phyloP scores from a whole-genome alignment of 2,113 vertebrate genomes.

The Percina caprodes region DNA sequence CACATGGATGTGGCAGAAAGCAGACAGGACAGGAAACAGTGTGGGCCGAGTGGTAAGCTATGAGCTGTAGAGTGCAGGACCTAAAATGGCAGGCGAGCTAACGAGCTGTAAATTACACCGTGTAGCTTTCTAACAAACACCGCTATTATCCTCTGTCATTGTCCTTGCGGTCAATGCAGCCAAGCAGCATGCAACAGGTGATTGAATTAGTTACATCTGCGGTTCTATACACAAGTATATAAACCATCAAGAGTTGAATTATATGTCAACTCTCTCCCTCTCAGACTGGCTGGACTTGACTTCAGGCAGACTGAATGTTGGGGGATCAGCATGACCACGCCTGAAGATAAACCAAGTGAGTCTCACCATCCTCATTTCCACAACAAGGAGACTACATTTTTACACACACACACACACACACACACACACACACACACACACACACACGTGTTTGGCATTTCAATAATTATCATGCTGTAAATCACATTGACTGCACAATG shows the following conservation, averaged over 20 bases:
- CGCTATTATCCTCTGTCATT: neutral
- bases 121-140: neutral
- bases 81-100: neutral
- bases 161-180: neutral
- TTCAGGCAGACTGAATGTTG: neutral
- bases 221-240: neutral
- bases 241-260: neutral
- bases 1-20: neutral
- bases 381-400: neutral
- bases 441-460: conserved; percentile 28
- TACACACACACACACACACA: no score
- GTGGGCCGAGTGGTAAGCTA: neutral
- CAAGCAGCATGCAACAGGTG: conserved; percentile 3
- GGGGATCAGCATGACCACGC: neutral
- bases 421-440: neutral
- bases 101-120: neutral
- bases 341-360: neutral
- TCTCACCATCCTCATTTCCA: conserved; percentile 1
- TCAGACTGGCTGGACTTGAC: neutral
- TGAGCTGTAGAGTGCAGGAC: neutral
- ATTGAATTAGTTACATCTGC: neutral
- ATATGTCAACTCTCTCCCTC: conserved; percentile 11
- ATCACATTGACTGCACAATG: conserved; percentile 29
- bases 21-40: neutral
- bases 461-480: conserved; percentile 25